A percentile compares a stretch with the other conserved stretches of the same genome.
phyloP scores from a whole-genome alignment of 1,140 invertebrate species.

The Nixonia krombeini region DNA sequence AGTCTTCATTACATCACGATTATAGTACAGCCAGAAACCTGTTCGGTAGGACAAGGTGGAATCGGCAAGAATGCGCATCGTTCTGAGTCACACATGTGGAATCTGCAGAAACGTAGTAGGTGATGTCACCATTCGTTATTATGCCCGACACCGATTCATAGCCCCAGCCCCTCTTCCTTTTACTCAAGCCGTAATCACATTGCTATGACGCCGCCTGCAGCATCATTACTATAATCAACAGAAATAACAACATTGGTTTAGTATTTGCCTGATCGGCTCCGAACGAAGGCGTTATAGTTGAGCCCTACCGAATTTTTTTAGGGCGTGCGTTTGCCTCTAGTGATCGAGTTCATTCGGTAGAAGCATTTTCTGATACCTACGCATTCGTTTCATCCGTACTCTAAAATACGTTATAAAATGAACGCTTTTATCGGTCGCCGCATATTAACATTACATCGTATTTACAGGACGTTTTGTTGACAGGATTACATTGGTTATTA shows the following conservation, averaged over 20 bases:
- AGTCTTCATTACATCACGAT: slow-evolving; percentile 14
- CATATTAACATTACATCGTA: too few relatives aligned
- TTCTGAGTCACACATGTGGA: slow-evolving; percentile 66
- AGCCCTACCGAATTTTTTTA: too few relatives aligned
- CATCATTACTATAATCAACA: slow-evolving; percentile 57
- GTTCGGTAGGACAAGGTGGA: slow-evolving; percentile 52
- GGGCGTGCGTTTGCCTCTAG: too few relatives aligned
- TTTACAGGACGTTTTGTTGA: too few relatives aligned
- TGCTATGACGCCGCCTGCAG: slow-evolving; percentile 39
- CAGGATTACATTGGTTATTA: too few relatives aligned
- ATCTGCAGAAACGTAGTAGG: slow-evolving; percentile 67
- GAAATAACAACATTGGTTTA: slow-evolving; percentile 50
- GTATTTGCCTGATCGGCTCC: slow-evolving; percentile 16
- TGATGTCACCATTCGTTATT: slow-evolving; percentile 69
- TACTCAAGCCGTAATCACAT: slow-evolving; percentile 37
- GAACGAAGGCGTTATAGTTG: neutral
- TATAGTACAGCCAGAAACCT: slow-evolving; percentile 26
- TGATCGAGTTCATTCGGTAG: too few relatives aligned
- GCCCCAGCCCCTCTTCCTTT: slow-evolving; percentile 40
- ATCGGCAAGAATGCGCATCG: slow-evolving; percentile 49
- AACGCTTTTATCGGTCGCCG: too few relatives aligned
- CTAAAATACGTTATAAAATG: too few relatives aligned
- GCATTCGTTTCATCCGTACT: too few relatives aligned
- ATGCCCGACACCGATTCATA: slow-evolving; percentile 61
- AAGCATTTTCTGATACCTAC: too few relatives aligned